Conservation (phyloP, 1,140 invertebrate genomes). For the Cydia amplana region DNA sequence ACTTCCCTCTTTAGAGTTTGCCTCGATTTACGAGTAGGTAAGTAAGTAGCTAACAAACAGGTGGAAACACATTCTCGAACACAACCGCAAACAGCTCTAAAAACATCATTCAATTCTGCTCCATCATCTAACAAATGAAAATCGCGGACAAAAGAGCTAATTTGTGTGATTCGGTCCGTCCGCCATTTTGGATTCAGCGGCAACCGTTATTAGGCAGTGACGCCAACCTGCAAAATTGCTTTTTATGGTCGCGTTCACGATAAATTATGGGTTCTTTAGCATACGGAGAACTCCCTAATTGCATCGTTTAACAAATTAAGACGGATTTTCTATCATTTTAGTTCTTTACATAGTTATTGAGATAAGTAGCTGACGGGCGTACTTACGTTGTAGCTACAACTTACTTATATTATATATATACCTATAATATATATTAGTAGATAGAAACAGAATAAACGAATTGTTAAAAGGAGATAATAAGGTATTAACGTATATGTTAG, state of each 20-base stretch:
- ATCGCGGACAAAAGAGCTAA: slow-evolving; percentile 23
- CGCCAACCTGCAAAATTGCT: slow-evolving; percentile 28
- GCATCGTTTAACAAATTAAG: slow-evolving; percentile 2
- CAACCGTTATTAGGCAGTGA: slow-evolving; percentile 31
- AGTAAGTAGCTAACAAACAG: background rate
- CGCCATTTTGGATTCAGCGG: slow-evolving; percentile 21
- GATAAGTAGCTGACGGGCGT: background rate
- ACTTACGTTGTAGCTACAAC: background rate
- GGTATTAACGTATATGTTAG: too few species aligned
- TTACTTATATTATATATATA: background rate
- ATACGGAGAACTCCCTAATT: slow-evolving; percentile 18
- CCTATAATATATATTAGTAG: background rate
- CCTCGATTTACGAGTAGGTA: background rate
- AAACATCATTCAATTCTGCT: slow-evolving; percentile 7
- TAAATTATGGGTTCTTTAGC: slow-evolving; percentile 27
- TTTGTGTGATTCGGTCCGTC: slow-evolving; percentile 23
- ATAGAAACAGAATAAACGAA: too few species aligned
- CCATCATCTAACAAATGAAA: slow-evolving; percentile 26
- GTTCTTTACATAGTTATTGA: background rate
- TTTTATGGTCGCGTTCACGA: slow-evolving; percentile 14
- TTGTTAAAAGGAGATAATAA: too few species aligned
- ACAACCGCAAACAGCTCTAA: slow-evolving; percentile 12
- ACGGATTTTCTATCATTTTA: background rate
- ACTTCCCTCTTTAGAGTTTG: too few species aligned
- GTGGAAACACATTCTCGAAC: background rate